Evolutionary conservation across 2,113 vertebrate species (phyloP), one percentile per base, ranked within the genome.

Genomic region (Baryphthengus martii): DNA sequence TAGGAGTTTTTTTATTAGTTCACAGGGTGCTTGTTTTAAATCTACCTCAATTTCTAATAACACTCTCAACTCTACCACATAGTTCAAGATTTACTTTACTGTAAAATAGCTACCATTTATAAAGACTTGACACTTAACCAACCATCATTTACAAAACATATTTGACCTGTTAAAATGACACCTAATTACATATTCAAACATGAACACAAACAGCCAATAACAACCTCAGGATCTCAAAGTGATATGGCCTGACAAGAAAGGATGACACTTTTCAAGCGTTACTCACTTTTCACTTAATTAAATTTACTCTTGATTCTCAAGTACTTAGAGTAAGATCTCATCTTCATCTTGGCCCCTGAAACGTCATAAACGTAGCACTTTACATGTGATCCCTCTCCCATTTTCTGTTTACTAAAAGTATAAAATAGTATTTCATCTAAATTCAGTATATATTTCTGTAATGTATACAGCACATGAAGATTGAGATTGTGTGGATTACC

Each of bases 131-230:
- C 42, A 89, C 67, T 96, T 93, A 93, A 96, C 85, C 93, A 95
- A 73, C 45, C 80, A 42, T 39, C 75, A 97, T 94, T 97, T 97
- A 95, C 95, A 95, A 89, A 90, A 97, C 72, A 88, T 71, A 97
- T 95, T 76, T 96, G 94, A 98, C 90, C 93, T 96, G 96, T 91
- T 97, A 96, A 97, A 96, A 96, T 96, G 95, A 97, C 96, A 97
- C 95, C 95, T 97, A 97, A 95, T 97, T 97, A 97, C 91, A 96
- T 92, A 98, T 97, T 97, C 97, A 97, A 97, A 97, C 92, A 97
- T 73, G 85, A 82, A 88, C 93, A 97, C 88, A 94, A 96, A 97
- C 93, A 98, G 88, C 96, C 95, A 96, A 97, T 97, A 98, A 97
- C 95, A 95, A 96, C 71, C 79, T 86, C 59, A 53, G 62, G 77